Conservation (phyloP, 2,797 vertebrate genomes). For the Myotis daubentonii region DNA sequence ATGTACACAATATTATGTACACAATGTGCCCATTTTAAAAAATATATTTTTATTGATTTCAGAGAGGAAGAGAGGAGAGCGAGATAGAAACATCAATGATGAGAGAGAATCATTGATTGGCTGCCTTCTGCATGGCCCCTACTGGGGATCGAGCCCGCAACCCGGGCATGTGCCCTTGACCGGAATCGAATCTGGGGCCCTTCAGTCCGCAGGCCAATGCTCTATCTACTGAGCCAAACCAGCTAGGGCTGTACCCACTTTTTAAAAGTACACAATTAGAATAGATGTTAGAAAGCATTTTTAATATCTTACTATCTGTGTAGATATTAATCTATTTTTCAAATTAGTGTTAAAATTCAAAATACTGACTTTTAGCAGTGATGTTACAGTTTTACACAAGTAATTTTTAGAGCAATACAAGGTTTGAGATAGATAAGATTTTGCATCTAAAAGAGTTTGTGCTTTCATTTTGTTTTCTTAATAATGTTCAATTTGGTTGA, state of each 20-base stretch:
- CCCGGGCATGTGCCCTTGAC: no score
- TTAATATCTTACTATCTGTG: not conserved
- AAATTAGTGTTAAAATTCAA: constrained; percentile 9
- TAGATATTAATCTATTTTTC: not conserved
- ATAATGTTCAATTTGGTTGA: constrained; percentile 43
- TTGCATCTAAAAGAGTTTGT: not conserved
- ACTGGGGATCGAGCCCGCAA: no score
- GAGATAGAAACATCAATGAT: no score
- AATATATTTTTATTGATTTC: not conserved
- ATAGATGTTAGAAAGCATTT: not conserved
- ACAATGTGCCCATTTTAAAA: not conserved
- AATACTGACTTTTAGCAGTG: not conserved
- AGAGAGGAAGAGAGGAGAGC: no score
- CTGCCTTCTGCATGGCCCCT: no score
- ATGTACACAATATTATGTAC: not conserved
- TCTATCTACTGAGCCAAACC: no score
- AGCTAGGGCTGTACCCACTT: not conserved
- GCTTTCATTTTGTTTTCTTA: constrained; percentile 59
- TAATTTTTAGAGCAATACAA: not conserved
- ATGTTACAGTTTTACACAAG: constrained; percentile 36
- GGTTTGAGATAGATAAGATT: constrained; percentile 19
- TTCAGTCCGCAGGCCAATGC: no score
- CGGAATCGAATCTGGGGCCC: no score
- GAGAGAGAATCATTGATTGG: no score
- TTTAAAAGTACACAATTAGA: not conserved